A percentile compares a stretch with the other conserved stretches of the same genome.
These are phyloP conservation scores for Caracal caracal DNA, from an alignment of 2,113 vertebrate genomes.

Conservation along the genomic window DNA sequence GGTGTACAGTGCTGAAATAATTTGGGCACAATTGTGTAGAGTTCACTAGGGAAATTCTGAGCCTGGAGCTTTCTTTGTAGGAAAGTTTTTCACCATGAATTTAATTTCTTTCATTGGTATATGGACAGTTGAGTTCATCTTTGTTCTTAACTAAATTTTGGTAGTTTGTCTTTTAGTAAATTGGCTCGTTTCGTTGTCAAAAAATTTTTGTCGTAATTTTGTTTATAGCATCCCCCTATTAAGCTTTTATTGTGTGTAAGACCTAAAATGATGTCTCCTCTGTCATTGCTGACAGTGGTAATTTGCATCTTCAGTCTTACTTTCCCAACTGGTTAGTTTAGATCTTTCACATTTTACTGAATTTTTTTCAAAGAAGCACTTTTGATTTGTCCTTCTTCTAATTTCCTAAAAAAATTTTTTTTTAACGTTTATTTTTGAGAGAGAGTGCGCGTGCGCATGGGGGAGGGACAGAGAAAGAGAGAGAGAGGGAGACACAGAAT, in stretches of 20 bases:
- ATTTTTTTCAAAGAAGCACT: not conserved
- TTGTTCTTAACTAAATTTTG: conserved; percentile 3
- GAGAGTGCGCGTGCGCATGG: too few species aligned
- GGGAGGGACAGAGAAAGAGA: too few species aligned
- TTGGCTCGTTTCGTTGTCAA: not conserved
- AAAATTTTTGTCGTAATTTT: not conserved
- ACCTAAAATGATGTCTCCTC: not conserved
- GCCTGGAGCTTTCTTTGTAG: not conserved
- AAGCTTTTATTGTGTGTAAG: not conserved
- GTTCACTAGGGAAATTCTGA: not conserved
- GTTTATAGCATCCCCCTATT: not conserved
- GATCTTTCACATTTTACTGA: not conserved
- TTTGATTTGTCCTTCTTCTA: not conserved
- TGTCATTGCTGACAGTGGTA: not conserved
- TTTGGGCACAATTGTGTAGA: not conserved
- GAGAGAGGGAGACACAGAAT: too few species aligned
- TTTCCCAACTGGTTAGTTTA: not conserved
- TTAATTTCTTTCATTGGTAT: not conserved
- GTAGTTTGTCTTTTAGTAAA: not conserved
- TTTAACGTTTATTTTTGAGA: too few species aligned
- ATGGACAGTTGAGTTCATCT: not conserved
- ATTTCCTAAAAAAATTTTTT: not conserved
- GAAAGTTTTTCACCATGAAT: not conserved
- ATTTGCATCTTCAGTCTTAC: not conserved
- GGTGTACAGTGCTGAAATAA: not conserved